A percentile compares a stretch with the other conserved stretches of the same genome.
These are phyloP conservation scores for Otus scops DNA, from an alignment of 2,797 vertebrate genomes.

Conservation along the genomic window DNA sequence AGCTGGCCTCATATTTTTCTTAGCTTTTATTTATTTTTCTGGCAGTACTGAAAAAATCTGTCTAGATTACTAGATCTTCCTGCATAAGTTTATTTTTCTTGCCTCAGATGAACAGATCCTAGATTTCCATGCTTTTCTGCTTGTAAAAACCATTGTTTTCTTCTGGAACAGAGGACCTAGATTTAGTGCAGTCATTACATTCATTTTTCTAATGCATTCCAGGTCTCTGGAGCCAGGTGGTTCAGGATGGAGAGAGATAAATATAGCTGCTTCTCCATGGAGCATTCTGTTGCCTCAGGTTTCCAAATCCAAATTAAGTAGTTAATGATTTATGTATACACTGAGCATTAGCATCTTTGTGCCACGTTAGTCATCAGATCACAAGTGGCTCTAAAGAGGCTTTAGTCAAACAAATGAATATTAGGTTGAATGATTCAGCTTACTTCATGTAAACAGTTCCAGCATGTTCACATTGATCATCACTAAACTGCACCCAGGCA, in stretches of 20 bases:
- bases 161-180: not conserved
- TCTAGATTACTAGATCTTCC: not conserved
- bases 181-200: not conserved
- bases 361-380: conserved; percentile 44
- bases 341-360: conserved; percentile 55
- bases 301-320: conserved; percentile 67
- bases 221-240: conserved; percentile 27
- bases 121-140: not conserved
- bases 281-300: conserved; percentile 39
- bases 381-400: conserved; percentile 64
- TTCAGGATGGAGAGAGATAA: conserved; percentile 3
- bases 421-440: conserved; percentile 49
- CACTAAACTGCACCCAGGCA: not conserved
- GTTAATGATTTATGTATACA: conserved; percentile 67
- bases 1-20: not conserved
- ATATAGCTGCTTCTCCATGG: conserved; percentile 23
- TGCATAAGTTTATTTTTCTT: not conserved
- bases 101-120: not conserved
- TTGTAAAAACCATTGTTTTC: not conserved
- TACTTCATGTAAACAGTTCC: conserved; percentile 30
- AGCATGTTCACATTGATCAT: conserved; percentile 20
- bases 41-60: not conserved
- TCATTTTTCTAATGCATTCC: conserved; percentile 49
- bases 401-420: conserved; percentile 62
- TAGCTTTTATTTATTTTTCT: not conserved